Percentiles rank a stretch among this genome's conserved stretches.
phyloP scores from a whole-genome alignment of 1,140 invertebrate genomes.

The Battus philenor region DNA sequence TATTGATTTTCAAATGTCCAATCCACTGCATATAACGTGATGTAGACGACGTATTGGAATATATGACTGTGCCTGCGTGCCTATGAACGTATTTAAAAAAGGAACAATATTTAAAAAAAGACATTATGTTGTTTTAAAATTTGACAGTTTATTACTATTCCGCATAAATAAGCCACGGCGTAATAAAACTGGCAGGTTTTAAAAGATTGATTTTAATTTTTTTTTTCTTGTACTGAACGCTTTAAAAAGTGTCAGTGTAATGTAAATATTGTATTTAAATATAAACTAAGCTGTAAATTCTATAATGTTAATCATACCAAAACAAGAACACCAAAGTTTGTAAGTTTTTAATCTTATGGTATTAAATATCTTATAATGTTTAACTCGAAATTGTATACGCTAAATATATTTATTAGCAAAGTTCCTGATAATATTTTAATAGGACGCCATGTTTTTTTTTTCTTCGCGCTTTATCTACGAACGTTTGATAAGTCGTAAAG shows the following conservation, averaged over 20 bases:
- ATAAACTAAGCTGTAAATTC: constrained; percentile 28
- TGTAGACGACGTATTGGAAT: constrained; percentile 23
- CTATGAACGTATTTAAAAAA: constrained; percentile 50
- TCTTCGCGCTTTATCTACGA: constrained; percentile 2
- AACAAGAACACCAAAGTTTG: constrained; percentile 65
- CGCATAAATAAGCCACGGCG: neutral
- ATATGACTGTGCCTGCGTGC: constrained; percentile 63
- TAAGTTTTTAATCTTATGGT: constrained; percentile 59
- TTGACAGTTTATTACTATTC: neutral
- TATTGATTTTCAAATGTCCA: too few species aligned
- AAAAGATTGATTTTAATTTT: constrained; percentile 13
- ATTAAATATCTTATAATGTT: constrained; percentile 40
- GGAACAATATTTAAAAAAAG: constrained; percentile 15
- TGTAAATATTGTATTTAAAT: constrained; percentile 47
- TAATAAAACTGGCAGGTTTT: constrained; percentile 17
- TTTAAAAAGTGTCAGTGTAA: constrained; percentile 19
- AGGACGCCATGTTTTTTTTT: neutral
- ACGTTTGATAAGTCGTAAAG: constrained; percentile 3
- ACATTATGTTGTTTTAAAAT: neutral
- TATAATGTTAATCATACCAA: constrained; percentile 45
- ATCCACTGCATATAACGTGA: neutral
- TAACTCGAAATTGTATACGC: constrained; percentile 35
- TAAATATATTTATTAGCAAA: constrained; percentile 23
- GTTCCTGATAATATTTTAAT: constrained; percentile 22
- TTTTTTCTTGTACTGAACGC: constrained; percentile 45